phyloP scores from a whole-genome alignment of 2,888 invertebrate species.

The Aproaerema taeniolella region DNA sequence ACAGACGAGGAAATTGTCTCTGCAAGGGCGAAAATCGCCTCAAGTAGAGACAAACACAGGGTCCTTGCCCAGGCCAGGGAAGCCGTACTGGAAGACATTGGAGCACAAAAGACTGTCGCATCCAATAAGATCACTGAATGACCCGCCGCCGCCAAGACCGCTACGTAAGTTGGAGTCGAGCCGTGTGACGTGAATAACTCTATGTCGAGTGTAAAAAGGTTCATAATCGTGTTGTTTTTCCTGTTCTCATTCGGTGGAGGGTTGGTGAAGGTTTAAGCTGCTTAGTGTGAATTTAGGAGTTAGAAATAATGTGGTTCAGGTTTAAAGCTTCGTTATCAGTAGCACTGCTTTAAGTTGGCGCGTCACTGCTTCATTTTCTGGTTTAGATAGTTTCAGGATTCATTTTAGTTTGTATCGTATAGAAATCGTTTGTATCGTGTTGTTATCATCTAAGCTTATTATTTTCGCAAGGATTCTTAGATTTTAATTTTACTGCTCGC shows the following conservation, averaged over 20 bases:
- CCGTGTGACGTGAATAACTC: conserved; percentile 58
- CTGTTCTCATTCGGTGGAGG: conserved; percentile 23
- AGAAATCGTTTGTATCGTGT: too few species aligned
- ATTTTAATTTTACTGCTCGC: too few species aligned
- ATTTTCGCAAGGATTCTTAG: too few species aligned
- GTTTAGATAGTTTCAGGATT: conserved; percentile 2
- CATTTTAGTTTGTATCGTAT: too few species aligned
- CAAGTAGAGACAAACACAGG: conserved; percentile 42
- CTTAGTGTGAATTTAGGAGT: conserved; percentile 20
- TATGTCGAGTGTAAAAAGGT: conserved; percentile 26
- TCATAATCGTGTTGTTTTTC: conserved; percentile 11
- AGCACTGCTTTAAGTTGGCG: conserved; percentile 6
- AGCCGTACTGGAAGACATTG: conserved; percentile 65
- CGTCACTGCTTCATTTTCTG: conserved; percentile 3
- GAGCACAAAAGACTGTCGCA: conserved; percentile 68
- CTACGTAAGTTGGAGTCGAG: conserved; percentile 57
- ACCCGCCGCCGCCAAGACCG: conserved; percentile 45
- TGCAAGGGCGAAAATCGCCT: conserved; percentile 38
- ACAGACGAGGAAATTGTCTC: conserved; percentile 44
- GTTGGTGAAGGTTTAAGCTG: conserved; percentile 24
- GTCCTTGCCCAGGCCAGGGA: conserved; percentile 49
- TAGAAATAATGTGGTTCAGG: conserved; percentile 16
- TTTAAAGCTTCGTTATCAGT: conserved; percentile 1
- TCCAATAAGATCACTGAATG: conserved; percentile 61
- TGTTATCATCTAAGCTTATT: too few species aligned